Conservation (phyloP, 2,113 vertebrate species). For the Zosterops lateralis region DNA sequence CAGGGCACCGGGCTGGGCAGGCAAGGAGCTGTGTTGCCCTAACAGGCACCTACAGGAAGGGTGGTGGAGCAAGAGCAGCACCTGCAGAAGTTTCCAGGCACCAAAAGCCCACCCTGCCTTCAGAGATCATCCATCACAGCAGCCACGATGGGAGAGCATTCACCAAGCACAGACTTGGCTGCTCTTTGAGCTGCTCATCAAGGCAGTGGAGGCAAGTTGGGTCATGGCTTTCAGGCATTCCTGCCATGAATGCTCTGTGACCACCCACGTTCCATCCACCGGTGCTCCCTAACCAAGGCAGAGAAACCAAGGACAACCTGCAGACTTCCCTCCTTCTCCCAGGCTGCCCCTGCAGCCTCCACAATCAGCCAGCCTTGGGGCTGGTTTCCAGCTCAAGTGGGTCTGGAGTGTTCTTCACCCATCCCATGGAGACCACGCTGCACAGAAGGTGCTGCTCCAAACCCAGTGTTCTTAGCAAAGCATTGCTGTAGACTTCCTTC, state of each 20-base stretch:
- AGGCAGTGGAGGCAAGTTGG: background rate
- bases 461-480: fast-evolving
- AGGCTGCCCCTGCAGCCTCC: background rate
- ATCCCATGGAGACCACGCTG: fast-evolving
- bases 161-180: background rate
- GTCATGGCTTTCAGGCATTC: background rate
- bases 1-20: background rate
- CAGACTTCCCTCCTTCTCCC: fast-evolving
- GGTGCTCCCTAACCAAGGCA: background rate
- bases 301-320: fast-evolving
- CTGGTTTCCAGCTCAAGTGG: background rate
- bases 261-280: fast-evolving
- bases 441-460: background rate
- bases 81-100: background rate
- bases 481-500: background rate
- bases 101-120: background rate
- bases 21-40: background rate
- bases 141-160: fast-evolving
- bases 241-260: fast-evolving
- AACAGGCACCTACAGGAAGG: background rate
- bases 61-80: fast-evolving
- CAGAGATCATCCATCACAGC: background rate
- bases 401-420: background rate
- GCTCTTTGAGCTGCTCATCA: fast-evolving
- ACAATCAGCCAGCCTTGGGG: background rate